A percentile compares a stretch with the other conserved stretches of the same genome.
Conservation (phyloP, 1,140 invertebrate genomes). For the Drosophila lowei region DNA sequence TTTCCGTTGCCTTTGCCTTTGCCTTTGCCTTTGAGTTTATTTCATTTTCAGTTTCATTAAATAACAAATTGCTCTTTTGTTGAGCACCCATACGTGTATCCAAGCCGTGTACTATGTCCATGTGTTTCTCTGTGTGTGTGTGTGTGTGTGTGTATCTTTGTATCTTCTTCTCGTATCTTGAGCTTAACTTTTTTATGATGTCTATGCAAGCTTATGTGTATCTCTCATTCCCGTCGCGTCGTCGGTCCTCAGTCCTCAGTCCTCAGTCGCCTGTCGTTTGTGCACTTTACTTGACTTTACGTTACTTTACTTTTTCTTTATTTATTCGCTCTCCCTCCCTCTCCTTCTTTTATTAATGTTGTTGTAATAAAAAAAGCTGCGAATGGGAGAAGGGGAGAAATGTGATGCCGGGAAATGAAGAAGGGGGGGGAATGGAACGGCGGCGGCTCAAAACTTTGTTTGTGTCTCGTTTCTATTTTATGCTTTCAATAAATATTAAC, state of each 20-base stretch:
- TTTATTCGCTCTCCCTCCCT: too few species aligned
- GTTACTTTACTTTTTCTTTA: constrained; percentile 1
- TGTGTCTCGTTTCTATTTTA: constrained; percentile 46
- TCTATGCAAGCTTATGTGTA: constrained; percentile 45
- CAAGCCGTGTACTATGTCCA: background rate
- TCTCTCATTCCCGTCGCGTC: too few species aligned
- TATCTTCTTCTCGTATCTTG: constrained; percentile 41
- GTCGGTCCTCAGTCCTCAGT: too few species aligned
- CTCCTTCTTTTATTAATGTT: constrained; percentile 18
- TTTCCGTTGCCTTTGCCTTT: constrained; percentile 10
- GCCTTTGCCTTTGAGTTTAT: constrained; percentile 49
- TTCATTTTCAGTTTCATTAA: constrained; percentile 67
- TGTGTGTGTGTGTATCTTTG: constrained; percentile 13
- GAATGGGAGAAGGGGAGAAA: background rate
- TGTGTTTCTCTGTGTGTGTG: constrained; percentile 23
- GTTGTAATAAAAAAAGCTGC: constrained; percentile 37
- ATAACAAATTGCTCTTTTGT: constrained; percentile 67
- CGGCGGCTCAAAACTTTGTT: constrained; percentile 42
- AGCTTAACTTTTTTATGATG: constrained; percentile 50
- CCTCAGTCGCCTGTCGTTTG: background rate
- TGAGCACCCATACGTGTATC: constrained; percentile 13
- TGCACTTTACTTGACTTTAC: constrained; percentile 39
- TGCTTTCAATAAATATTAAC: constrained; percentile 65
- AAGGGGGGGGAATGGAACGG: background rate
- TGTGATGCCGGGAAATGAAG: background rate